Conservation (phyloP, 2,797 vertebrate genomes). For the Pangasius djambal region DNA sequence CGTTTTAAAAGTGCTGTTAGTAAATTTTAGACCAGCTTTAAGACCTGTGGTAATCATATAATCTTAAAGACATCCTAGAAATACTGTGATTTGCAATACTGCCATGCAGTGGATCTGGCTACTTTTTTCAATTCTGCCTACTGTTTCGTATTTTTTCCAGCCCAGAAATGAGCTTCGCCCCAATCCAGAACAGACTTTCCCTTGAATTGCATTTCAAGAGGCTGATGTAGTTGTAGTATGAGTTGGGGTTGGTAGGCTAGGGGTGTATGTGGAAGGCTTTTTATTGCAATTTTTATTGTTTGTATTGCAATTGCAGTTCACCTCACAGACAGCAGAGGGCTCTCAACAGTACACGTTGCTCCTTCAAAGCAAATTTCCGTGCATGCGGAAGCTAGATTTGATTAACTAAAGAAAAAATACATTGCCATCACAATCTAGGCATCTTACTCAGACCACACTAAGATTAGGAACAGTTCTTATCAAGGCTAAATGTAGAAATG, state of each 20-base stretch:
- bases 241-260: too few relatives aligned
- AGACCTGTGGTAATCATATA: neutral
- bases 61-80: neutral
- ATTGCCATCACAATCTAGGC: neutral
- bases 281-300: neutral
- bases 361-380: neutral
- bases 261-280: neutral
- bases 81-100: neutral
- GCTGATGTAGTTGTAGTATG: neutral
- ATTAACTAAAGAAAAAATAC: neutral
- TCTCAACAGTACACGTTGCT: neutral
- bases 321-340: conserved; percentile 1
- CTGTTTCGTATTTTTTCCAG: neutral
- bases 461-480: neutral
- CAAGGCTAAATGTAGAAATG: neutral
- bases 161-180: neutral
- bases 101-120: too few relatives aligned
- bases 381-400: neutral
- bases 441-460: neutral
- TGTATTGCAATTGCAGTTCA: neutral
- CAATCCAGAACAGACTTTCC: neutral
- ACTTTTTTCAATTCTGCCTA: neutral
- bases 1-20: too few relatives aligned
- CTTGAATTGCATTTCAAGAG: neutral
- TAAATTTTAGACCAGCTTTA: neutral